These are phyloP conservation scores for Eudasyphora cyanicolor DNA, from an alignment of 2,888 invertebrate species.

Conservation along the genomic window DNA sequence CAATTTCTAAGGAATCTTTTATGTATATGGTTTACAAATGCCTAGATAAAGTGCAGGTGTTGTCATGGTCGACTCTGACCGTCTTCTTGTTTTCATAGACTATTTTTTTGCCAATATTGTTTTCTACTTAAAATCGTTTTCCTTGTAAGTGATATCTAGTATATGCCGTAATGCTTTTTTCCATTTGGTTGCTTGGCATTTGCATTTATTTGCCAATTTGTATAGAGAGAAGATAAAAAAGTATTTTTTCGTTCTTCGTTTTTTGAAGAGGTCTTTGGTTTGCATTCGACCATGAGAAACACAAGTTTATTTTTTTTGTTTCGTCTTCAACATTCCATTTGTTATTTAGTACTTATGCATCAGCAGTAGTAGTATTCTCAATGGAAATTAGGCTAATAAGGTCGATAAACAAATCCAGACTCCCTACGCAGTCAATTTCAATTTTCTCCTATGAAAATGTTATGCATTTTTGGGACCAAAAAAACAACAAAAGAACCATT, in stretches of 20 bases:
- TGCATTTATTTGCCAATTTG: background rate
- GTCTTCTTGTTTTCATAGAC: background rate
- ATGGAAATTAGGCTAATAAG: conserved; percentile 1
- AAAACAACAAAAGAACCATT: no score
- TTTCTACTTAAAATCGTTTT: background rate
- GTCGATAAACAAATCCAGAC: background rate
- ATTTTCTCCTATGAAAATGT: background rate
- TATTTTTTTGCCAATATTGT: conserved; percentile 15
- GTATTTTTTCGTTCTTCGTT: background rate
- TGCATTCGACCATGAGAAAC: background rate
- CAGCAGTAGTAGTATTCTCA: background rate
- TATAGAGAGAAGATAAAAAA: background rate
- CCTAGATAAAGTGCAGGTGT: background rate
- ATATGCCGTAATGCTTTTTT: background rate
- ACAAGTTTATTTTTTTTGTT: background rate
- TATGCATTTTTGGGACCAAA: background rate
- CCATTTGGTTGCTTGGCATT: background rate
- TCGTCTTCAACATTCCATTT: background rate
- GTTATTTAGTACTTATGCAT: no score
- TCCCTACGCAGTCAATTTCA: background rate
- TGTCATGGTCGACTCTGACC: background rate
- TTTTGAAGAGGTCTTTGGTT: background rate
- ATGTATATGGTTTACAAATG: no score
- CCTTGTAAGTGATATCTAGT: background rate
- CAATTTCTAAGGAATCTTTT: no score